Conservation (phyloP, 2,888 invertebrate genomes). For the Cinara cedri region DNA sequence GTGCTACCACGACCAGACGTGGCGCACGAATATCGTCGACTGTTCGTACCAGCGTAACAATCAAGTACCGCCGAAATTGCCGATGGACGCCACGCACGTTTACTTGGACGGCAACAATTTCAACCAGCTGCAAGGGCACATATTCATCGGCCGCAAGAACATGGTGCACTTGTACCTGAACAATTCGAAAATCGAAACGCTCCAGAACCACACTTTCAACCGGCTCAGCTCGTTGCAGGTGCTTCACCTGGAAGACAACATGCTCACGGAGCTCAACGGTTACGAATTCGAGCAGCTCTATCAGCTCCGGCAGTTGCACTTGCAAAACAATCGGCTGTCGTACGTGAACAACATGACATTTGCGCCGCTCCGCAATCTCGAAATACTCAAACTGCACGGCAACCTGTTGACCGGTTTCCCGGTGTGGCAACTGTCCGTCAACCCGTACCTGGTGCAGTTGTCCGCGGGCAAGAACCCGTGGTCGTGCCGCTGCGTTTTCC, state of each 20-base stretch:
- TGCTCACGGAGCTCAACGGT: conserved; percentile 78
- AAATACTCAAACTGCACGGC: conserved; percentile 81
- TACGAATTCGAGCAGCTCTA: conserved; percentile 84
- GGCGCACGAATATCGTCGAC: conserved; percentile 91
- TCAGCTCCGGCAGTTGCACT: conserved; percentile 79
- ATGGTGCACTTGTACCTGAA: conserved; percentile 86
- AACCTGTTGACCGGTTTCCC: conserved; percentile 82
- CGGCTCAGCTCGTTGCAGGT: conserved; percentile 79
- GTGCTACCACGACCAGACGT: conserved; percentile 92
- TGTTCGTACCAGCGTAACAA: conserved; percentile 79
- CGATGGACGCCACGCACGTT: conserved; percentile 93
- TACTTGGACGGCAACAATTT: conserved; percentile 91
- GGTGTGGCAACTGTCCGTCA: conserved; percentile 71
- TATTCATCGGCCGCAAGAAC: conserved; percentile 88
- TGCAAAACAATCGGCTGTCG: conserved; percentile 83
- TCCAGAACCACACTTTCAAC: conserved; percentile 90
- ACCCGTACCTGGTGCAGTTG: conserved; percentile 74
- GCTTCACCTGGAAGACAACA: conserved; percentile 85
- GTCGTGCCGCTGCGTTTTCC: conserved; percentile 89
- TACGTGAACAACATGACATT: conserved; percentile 83
- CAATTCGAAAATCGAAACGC: conserved; percentile 80
- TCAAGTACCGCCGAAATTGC: conserved; percentile 83
- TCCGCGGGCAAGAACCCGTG: conserved; percentile 84
- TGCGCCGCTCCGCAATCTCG: conserved; percentile 76
- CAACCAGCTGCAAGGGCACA: conserved; percentile 81